Conservation (phyloP, 2,888 invertebrate species). For the Falcaria lacertinaria region DNA sequence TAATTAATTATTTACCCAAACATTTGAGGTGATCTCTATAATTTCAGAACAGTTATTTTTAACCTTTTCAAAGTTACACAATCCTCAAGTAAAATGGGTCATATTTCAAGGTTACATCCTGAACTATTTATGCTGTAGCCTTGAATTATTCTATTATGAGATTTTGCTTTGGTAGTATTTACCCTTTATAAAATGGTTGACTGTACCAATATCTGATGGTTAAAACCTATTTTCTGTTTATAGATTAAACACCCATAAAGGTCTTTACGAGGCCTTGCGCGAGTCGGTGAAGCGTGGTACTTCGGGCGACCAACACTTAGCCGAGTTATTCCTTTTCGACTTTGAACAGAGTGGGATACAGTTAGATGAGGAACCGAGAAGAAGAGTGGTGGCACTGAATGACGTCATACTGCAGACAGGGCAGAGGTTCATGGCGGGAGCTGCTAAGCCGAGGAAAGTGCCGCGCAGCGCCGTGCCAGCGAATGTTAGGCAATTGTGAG, state of each 20-base stretch:
- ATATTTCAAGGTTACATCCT: too few species aligned
- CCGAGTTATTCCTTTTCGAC: constrained; percentile 94
- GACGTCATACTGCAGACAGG: constrained; percentile 91
- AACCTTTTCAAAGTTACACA: too few species aligned
- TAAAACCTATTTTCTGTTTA: constrained; percentile 14
- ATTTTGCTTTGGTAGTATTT: too few species aligned
- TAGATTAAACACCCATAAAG: constrained; percentile 94
- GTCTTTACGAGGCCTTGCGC: constrained; percentile 88
- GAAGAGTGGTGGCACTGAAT: constrained; percentile 90
- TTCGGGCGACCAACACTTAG: constrained; percentile 91
- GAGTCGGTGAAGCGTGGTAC: constrained; percentile 87
- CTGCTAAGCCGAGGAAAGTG: constrained; percentile 84
- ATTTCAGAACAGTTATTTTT: too few species aligned
- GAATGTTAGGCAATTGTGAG: constrained; percentile 86
- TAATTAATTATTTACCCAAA: too few species aligned
- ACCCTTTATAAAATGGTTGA: too few species aligned
- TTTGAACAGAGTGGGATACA: constrained; percentile 99
- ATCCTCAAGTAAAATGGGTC: too few species aligned
- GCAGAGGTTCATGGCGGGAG: constrained; percentile 89
- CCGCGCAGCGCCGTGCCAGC: constrained; percentile 83
- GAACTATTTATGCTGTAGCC: too few species aligned
- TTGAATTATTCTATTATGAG: too few species aligned
- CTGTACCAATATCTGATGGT: too few species aligned
- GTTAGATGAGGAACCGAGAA: constrained; percentile 85
- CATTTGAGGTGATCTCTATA: too few species aligned